Evolutionary conservation across 2,888 invertebrate species (phyloP).

Genomic region (Malthinus seriepunctatus): DNA sequence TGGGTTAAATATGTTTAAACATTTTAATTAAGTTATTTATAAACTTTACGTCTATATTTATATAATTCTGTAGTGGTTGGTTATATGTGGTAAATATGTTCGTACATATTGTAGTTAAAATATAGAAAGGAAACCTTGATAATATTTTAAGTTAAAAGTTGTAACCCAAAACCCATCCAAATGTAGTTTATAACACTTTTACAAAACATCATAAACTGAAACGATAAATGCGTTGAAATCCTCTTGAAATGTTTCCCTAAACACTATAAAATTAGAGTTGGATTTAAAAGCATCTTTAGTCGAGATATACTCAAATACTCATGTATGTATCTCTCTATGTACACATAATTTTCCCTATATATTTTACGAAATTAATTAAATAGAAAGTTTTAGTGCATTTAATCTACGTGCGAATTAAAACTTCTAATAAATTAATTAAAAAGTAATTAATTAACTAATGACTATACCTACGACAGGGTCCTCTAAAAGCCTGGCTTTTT

Average conservation of each 20-base stretch:
- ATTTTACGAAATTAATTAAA: too few relatives aligned
- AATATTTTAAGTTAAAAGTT: slow-evolving; percentile 9
- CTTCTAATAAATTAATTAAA: too few relatives aligned
- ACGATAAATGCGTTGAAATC: slow-evolving; percentile 26
- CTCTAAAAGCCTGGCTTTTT: too few relatives aligned
- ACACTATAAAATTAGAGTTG: slow-evolving; percentile 15
- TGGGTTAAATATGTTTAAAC: too few relatives aligned
- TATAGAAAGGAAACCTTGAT: background rate
- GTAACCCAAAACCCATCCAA: slow-evolving; percentile 19
- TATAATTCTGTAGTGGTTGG: too few relatives aligned
- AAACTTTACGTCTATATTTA: background rate
- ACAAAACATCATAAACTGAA: slow-evolving; percentile 23
- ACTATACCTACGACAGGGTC: too few relatives aligned
- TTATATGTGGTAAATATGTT: too few relatives aligned
- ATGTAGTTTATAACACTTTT: slow-evolving; percentile 23
- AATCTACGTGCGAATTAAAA: too few relatives aligned
- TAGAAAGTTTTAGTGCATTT: too few relatives aligned
- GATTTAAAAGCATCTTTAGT: slow-evolving; percentile 7
- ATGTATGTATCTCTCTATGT: background rate
- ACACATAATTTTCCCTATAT: background rate
- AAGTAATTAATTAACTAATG: too few relatives aligned
- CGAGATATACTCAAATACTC: too few relatives aligned
- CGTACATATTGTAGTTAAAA: background rate
- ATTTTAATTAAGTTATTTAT: slow-evolving; percentile 4
- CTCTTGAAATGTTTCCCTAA: slow-evolving; percentile 13